Percentiles rank a stretch among this genome's conserved stretches.
phyloP scores from a whole-genome alignment of 2,888 invertebrate genomes.

The Drosophila engyochracea region DNA sequence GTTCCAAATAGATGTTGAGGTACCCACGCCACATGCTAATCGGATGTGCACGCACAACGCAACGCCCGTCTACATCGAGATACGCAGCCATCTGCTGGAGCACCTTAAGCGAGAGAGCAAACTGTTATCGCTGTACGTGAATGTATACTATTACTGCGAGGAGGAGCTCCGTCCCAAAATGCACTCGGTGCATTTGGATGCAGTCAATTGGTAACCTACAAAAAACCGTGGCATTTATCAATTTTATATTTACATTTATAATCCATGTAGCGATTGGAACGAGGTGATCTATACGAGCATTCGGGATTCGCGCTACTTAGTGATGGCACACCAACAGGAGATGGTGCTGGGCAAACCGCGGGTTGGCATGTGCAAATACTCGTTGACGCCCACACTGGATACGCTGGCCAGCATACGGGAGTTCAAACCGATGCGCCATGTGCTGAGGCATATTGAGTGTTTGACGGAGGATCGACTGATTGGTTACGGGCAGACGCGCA shows the following conservation, averaged over 20 bases:
- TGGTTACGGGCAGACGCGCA: conserved; percentile 82
- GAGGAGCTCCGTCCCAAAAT: conserved; percentile 80
- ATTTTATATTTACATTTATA: neutral
- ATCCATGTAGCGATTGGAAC: conserved; percentile 63
- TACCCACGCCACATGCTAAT: conserved; percentile 78
- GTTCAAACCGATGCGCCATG: conserved; percentile 83
- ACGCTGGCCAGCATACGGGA: conserved; percentile 84
- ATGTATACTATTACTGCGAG: conserved; percentile 84
- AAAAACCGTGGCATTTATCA: neutral
- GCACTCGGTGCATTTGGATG: conserved; percentile 83
- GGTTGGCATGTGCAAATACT: conserved; percentile 84
- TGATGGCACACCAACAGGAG: conserved; percentile 84
- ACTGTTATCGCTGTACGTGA: conserved; percentile 83
- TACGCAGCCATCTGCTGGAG: conserved; percentile 80
- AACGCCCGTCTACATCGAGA: conserved; percentile 84
- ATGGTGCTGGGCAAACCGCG: conserved; percentile 75
- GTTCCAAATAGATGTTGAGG: conserved; percentile 79
- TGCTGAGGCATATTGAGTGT: conserved; percentile 82
- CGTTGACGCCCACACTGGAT: conserved; percentile 83
- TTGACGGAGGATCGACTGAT: conserved; percentile 83
- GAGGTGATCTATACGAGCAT: conserved; percentile 82
- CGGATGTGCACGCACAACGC: conserved; percentile 84
- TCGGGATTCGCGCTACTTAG: conserved; percentile 83
- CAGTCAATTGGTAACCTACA: conserved; percentile 79
- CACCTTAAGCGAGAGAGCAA: conserved; percentile 81